Evolutionary conservation across 2,797 vertebrate genomes (phyloP), one percentile per base, ranked within the genome.

Genomic region (Salmo trutta): DNA sequence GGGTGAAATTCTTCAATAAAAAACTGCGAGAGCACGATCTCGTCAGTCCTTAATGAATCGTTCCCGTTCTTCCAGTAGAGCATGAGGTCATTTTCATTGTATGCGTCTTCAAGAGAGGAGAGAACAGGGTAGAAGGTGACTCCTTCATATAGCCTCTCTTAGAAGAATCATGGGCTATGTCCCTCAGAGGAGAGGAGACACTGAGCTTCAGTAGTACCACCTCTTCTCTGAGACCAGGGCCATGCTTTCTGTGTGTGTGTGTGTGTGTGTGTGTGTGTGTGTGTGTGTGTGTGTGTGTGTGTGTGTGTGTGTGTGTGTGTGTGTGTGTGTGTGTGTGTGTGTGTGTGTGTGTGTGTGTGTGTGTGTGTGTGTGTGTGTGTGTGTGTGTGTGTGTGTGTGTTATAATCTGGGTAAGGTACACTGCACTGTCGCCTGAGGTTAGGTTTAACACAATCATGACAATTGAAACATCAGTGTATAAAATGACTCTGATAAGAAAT

Each of bases 51-150:
- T 83, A 98, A 93, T 77, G 97, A 98, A 86, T 96, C 95, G 82
- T 99, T 97, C 78, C 97, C 96, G 0, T 94, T 95, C 91, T 96
- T 97, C 97, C 97, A 98, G 93, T 97, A 98, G 65, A 98, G 89
- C 95, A 97, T 97, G 75, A 98, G 91, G 88, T 98, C 96, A 24
- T 98, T 96, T 88, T 96, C 97, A 91, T 95, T 98, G 91, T 97
- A 98, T 0, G 96, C 97, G 92, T 98, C 96, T 97, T 88, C 65
- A 89, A 90, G 88, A 94, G 82, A 91, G 84, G 71, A 84, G 75
- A 89, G 64, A 84, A 73, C 52, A 71, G 51, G 69, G 19, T 3
- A 47, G 41, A 47, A 47, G 41, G 12, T 47, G 10, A 47, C 41
- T 47, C 41, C 41, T 47, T 47, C 12, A 12, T 47, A 10, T 14